Percentiles rank a stretch among this genome's conserved stretches.
Evolutionary conservation across 1,140 invertebrate species (phyloP).

Genomic region (Leucophenga varia): DNA sequence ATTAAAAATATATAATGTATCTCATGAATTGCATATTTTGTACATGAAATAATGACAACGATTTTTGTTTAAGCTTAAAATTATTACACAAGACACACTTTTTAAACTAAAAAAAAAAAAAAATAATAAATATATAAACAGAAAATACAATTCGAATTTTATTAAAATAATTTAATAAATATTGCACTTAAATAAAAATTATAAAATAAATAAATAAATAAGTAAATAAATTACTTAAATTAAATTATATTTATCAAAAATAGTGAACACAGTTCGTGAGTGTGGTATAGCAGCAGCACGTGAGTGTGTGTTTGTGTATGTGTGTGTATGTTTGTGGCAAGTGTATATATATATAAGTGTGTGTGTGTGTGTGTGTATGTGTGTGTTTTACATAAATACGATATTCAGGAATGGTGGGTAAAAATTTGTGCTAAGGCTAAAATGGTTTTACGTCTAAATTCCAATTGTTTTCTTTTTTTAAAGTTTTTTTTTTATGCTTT

Average conservation of each 20-base stretch:
- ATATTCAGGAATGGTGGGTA: constrained; percentile 51
- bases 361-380: constrained; percentile 10
- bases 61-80: too few species aligned
- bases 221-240: constrained; percentile 16
- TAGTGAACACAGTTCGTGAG: constrained; percentile 51
- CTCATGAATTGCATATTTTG: too few species aligned
- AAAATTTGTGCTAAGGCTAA: constrained; percentile 50
- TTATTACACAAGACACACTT: too few species aligned
- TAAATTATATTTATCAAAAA: constrained; percentile 3
- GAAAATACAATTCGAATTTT: too few species aligned
- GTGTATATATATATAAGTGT: constrained; percentile 18
- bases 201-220: too few species aligned
- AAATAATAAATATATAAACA: too few species aligned
- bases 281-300: constrained; percentile 9
- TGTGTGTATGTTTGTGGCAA: constrained; percentile 1
- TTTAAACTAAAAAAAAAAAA: too few species aligned
- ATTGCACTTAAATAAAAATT: not conserved
- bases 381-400: constrained; percentile 37
- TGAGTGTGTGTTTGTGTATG: constrained; percentile 24
- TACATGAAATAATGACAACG: too few species aligned
- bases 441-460: constrained; percentile 34
- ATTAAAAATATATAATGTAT: too few species aligned
- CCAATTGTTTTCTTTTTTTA: too few species aligned
- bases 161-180: too few species aligned
- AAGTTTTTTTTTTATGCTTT: constrained; percentile 25